These are phyloP conservation scores for Smutsia gigantea DNA, from an alignment of 2,797 vertebrate species.

Conservation along the genomic window DNA sequence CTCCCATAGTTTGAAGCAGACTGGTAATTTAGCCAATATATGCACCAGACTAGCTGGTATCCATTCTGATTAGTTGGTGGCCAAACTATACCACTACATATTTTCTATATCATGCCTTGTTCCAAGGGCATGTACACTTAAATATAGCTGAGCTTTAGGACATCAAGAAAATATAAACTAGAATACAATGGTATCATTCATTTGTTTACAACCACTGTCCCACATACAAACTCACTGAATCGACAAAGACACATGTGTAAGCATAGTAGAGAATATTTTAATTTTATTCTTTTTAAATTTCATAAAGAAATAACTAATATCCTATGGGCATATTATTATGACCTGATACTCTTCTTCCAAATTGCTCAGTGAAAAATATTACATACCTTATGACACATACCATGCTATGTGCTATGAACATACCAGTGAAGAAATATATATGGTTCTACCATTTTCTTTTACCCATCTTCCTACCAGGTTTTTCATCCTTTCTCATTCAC, in stretches of 20 bases:
- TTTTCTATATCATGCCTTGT: background rate
- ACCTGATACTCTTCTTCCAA: background rate
- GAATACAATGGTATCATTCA: background rate
- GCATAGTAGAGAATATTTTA: background rate
- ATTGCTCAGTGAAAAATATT: slow-evolving; percentile 12
- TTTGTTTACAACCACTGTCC: background rate
- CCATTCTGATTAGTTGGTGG: background rate
- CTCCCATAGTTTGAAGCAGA: slow-evolving; percentile 33
- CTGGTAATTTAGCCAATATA: background rate
- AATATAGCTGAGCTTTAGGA: background rate
- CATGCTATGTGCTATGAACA: background rate
- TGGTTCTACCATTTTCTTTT: background rate
- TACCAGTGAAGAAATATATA: background rate
- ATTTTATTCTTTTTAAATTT: background rate
- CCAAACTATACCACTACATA: background rate
- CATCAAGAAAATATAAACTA: background rate
- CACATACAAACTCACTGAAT: background rate
- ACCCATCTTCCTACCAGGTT: background rate
- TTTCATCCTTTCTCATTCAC: background rate
- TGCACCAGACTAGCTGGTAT: background rate
- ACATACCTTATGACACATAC: background rate
- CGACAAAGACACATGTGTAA: background rate
- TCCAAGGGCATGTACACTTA: background rate
- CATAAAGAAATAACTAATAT: slow-evolving; percentile 43
- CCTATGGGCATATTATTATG: background rate